Evolutionary conservation across 1,140 invertebrate genomes (phyloP), one percentile per base, ranked within the genome.

Genomic region (Babylonia areolata): DNA sequence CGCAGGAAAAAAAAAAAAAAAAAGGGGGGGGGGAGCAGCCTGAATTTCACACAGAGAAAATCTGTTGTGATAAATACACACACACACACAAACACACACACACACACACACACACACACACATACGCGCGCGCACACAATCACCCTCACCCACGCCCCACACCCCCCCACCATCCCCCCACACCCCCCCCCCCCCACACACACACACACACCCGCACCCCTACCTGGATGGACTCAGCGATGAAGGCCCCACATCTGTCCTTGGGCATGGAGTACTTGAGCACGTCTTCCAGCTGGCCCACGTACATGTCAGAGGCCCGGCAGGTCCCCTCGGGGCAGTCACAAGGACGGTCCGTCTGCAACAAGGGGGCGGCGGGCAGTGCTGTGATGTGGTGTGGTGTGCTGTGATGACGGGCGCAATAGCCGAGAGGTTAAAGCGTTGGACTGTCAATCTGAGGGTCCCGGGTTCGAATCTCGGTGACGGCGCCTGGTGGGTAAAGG

Each of bases 201-300:
- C 58, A 20, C 6, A 69, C 20, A 69, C 58, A 69, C 20, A 6
- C 6, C 6, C 3, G 3, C 3, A 5, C 71, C 5, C 71, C 84
- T 84, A 95, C 98, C 95, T 99, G 98, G 90, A 99, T 99, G 6
- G 97, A 97, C 94, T 99, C 99, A 0, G 97, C 97, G 93, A 99
- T 97, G 91, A 99, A 96, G 28, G 96, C 98, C 3, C 97, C 98
- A 39, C 98, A 90, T 91, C 95, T 96, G 17, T 96, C 96, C 84
- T 95, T 95, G 0, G 98, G 97, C 78, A 97, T 92, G 28, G 96
- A 97, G 91, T 97, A 97, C 84, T 95, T 95, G 84, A 99, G 95
- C 3, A 96, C 94, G 93, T 98, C 96, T 87, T 97, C 95, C 31
- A 99, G 95, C 91, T 99, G 96, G 9, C 96, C 95, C 35, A 97